Conservation (phyloP, 1,140 invertebrate species). For the Lycorma delicatula region DNA sequence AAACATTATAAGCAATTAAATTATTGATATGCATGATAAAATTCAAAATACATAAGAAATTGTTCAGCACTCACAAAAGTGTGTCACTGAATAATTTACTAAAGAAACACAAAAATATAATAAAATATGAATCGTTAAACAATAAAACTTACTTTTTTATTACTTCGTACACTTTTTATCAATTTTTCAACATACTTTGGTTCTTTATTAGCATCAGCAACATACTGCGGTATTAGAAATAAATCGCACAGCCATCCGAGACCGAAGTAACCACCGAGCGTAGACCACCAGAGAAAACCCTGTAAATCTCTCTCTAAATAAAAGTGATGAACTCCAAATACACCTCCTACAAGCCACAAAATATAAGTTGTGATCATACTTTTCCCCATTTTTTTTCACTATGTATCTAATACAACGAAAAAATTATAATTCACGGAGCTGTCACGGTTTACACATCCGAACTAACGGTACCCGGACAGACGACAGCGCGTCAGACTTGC, state of each 20-base stretch:
- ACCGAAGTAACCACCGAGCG: slow-evolving; percentile 76
- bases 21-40: background rate
- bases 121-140: too few relatives aligned
- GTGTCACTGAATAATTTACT: background rate
- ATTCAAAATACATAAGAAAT: background rate
- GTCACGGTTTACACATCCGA: background rate
- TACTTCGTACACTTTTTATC: slow-evolving; percentile 48
- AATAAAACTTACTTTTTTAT: slow-evolving; percentile 55
- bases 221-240: slow-evolving; percentile 77
- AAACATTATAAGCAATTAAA: background rate
- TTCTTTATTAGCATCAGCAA: slow-evolving; percentile 77
- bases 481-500: background rate
- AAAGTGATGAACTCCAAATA: slow-evolving; percentile 83
- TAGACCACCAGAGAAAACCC: slow-evolving; percentile 79
- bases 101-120: background rate
- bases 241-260: slow-evolving; percentile 80
- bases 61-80: background rate
- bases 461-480: background rate
- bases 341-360: slow-evolving; percentile 77
- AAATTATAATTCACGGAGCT: background rate
- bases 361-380: slow-evolving; percentile 67
- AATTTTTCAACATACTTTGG: slow-evolving; percentile 57
- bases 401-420: background rate
- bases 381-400: slow-evolving; percentile 38
- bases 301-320: slow-evolving; percentile 84